These are phyloP conservation scores for Australoheros facetus DNA, from an alignment of 2,797 vertebrate species.

Conservation along the genomic window DNA sequence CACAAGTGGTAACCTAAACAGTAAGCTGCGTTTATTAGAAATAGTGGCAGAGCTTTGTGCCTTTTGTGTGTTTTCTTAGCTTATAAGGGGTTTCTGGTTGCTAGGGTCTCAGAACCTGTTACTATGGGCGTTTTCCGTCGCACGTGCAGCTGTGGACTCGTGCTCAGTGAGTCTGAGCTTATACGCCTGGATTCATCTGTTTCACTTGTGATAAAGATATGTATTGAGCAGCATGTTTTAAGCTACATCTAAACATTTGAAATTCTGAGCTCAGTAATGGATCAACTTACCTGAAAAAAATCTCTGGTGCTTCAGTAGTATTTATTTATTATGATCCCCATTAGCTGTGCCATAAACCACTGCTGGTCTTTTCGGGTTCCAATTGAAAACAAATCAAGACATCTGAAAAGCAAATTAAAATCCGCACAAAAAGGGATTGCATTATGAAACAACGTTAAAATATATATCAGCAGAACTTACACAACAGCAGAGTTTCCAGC, in stretches of 20 bases:
- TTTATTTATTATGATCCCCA: not conserved
- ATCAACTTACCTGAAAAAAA: not conserved
- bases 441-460: not conserved
- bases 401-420: too few species aligned
- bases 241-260: not conserved
- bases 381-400: not conserved
- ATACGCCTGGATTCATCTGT: not conserved
- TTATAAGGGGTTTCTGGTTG: slow-evolving; percentile 49
- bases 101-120: slow-evolving; percentile 47
- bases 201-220: not conserved
- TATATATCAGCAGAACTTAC: too few species aligned
- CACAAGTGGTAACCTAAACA: not conserved
- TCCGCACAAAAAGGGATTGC: too few species aligned
- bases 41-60: not conserved
- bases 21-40: not conserved
- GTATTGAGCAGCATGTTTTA: not conserved
- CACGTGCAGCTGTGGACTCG: slow-evolving; percentile 16
- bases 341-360: not conserved
- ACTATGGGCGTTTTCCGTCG: slow-evolving; percentile 42
- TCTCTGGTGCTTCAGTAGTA: not conserved
- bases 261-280: not conserved
- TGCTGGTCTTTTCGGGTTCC: not conserved
- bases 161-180: not conserved
- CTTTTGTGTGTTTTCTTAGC: not conserved
- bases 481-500: not conserved